Percentiles rank a stretch among this genome's conserved stretches.
phyloP scores from a whole-genome alignment of 2,888 invertebrate species.

The Ceramica pisi region DNA sequence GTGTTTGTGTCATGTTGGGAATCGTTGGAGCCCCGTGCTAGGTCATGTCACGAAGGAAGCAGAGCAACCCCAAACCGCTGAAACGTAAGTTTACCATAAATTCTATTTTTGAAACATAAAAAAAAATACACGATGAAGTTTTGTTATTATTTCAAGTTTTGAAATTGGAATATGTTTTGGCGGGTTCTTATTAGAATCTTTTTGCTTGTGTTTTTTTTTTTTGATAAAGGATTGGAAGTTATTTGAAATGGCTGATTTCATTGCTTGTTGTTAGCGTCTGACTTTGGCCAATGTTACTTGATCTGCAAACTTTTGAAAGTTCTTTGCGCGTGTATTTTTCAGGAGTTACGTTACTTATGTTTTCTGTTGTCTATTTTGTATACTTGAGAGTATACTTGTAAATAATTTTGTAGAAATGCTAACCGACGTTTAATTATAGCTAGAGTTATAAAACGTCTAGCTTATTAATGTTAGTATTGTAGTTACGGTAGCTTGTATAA shows the following conservation, averaged over 20 bases:
- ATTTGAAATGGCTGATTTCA: slow-evolving; percentile 10
- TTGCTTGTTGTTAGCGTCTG: not conserved
- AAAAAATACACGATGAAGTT: not conserved
- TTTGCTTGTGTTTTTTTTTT: slow-evolving; percentile 20
- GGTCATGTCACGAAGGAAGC: slow-evolving; percentile 98
- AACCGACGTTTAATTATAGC: not conserved
- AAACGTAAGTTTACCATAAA: slow-evolving; percentile 94
- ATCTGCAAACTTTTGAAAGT: slow-evolving; percentile 31
- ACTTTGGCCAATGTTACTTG: not conserved
- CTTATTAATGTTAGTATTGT: not conserved
- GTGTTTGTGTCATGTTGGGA: slow-evolving; percentile 84
- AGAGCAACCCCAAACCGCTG: slow-evolving; percentile 98
- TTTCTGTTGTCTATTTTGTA: not conserved
- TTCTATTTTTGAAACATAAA: not conserved
- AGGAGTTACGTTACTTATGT: not conserved
- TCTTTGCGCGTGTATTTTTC: slow-evolving; percentile 2
- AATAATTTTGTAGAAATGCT: not conserved
- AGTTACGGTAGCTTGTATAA: not conserved
- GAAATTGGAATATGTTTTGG: slow-evolving; percentile 27
- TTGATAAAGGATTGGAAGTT: not conserved
- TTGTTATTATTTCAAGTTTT: slow-evolving; percentile 21
- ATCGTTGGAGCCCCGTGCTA: slow-evolving; percentile 78
- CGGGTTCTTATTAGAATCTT: slow-evolving; percentile 44
- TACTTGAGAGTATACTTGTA: not conserved
- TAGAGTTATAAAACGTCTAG: not conserved